Base-by-base conservation (phyloP, 2,797 vertebrate genomes). In the Salmo trutta region DNA sequence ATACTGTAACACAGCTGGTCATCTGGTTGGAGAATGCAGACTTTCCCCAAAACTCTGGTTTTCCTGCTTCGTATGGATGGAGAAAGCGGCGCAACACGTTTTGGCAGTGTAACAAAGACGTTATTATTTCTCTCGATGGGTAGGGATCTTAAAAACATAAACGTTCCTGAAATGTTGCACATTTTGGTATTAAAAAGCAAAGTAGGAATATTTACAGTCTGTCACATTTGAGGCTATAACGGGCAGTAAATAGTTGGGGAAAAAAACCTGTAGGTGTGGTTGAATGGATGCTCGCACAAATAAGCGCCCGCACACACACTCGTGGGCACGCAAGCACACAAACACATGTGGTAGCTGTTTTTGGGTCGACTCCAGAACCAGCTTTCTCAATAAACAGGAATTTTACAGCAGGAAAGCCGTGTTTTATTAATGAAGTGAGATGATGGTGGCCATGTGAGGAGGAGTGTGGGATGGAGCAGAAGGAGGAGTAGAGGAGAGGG, bases 151-250 rank as follows among this genome's bases (percentile, higher is more conserved):
- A 62, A 75, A 73, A 59, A 85, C 31, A 24, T 74, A 65, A 14
- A 12, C 85, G 82, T 81, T 74, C 76, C 67, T 71, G 47, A 67
- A 73, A 19, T 64, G 62, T 67, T 14, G 68, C 31, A 77, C 77
- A 56, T 76, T 81, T 78, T 27, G 51, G 78, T 82, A 75, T 81
- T 69, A 88, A 86, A 33, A 83, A 68, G 74, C 52, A 19, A 76
- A 5, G 81, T 54, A 75, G 27, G 75, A 81, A 78, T 89, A 83
- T 85, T 87, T 87, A 85, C 78, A 52, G 69, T 79, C 79, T 14
- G 74, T 86, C 83, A 81, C 53, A 77, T 47, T 3, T 78, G 19
- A 82, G 64, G 76, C 80, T 74, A 73, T 33, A 0, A 15, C 77
- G 54, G 77, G 62, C 74, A 76, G 76, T 64, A 41, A 78, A 77